Percentiles rank a stretch among this genome's conserved stretches.
These are phyloP conservation scores for Drosophila antonietae DNA, from an alignment of 2,888 invertebrate species.

Conservation along the genomic window DNA sequence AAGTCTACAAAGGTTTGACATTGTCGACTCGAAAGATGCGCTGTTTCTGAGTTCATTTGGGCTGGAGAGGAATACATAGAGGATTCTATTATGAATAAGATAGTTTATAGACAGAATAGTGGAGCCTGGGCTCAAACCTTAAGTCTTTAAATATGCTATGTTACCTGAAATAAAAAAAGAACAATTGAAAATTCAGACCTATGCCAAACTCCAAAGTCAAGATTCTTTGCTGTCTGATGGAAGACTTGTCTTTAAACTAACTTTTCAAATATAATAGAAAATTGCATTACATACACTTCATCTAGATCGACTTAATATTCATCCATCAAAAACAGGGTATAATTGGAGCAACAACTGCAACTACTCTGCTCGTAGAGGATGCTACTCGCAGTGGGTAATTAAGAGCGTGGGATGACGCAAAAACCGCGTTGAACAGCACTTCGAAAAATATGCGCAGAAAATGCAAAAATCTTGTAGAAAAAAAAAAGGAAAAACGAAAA, in stretches of 20 bases:
- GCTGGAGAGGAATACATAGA: background rate
- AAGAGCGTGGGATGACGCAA: slow-evolving; percentile 77
- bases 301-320: background rate
- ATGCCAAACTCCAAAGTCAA: too few species aligned
- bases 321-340: slow-evolving; percentile 13
- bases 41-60: background rate
- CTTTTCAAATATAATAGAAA: background rate
- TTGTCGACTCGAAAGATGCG: background rate
- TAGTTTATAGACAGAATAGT: too few species aligned
- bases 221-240: too few species aligned
- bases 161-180: too few species aligned
- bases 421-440: slow-evolving; percentile 51
- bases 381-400: slow-evolving; percentile 63
- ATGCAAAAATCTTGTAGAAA: slow-evolving; percentile 47
- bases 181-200: too few species aligned
- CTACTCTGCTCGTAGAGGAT: slow-evolving; percentile 35
- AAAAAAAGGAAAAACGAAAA: slow-evolving; percentile 31
- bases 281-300: background rate
- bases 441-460: slow-evolving; percentile 61
- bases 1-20: rapidly evolving
- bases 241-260: background rate
- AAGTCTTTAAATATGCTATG: too few species aligned
- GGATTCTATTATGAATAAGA: too few species aligned
- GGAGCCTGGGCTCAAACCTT: too few species aligned
- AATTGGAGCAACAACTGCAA: slow-evolving; percentile 18